These are phyloP conservation scores for Salmo trutta DNA, from an alignment of 2,797 vertebrate species.

Conservation along the genomic window DNA sequence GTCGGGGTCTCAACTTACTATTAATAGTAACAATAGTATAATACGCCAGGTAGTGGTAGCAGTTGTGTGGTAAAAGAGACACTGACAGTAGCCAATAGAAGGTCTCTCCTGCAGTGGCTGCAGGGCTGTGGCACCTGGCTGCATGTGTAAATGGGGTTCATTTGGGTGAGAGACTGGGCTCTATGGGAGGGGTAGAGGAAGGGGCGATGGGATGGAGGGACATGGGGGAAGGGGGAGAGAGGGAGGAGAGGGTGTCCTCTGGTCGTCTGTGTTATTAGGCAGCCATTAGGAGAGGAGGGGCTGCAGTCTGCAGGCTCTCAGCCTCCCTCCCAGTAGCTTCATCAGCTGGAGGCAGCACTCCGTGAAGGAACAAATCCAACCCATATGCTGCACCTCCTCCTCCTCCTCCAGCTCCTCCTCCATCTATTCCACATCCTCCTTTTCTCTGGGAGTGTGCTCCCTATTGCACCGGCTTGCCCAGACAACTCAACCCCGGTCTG, in stretches of 20 bases:
- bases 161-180: neutral
- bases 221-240: neutral
- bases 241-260: neutral
- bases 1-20: too few species aligned
- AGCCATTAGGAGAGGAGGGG: slow-evolving; percentile 5
- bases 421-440: too few species aligned
- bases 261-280: slow-evolving; percentile 16
- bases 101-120: neutral
- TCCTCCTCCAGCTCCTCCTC: too few species aligned
- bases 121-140: too few species aligned
- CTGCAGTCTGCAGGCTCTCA: neutral
- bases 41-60: neutral
- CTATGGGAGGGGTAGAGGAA: neutral
- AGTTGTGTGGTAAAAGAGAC: neutral
- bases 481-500: too few species aligned
- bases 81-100: neutral
- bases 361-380: slow-evolving; percentile 39
- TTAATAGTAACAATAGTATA: too few species aligned
- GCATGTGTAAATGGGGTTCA: neutral
- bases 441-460: too few species aligned
- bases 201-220: neutral
- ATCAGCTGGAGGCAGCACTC: slow-evolving; percentile 22
- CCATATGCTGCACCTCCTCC: slow-evolving; percentile 20
- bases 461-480: too few species aligned
- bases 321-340: neutral